These are phyloP conservation scores for Eristalis tenax DNA, from an alignment of 2,888 invertebrate genomes.

Conservation along the genomic window DNA sequence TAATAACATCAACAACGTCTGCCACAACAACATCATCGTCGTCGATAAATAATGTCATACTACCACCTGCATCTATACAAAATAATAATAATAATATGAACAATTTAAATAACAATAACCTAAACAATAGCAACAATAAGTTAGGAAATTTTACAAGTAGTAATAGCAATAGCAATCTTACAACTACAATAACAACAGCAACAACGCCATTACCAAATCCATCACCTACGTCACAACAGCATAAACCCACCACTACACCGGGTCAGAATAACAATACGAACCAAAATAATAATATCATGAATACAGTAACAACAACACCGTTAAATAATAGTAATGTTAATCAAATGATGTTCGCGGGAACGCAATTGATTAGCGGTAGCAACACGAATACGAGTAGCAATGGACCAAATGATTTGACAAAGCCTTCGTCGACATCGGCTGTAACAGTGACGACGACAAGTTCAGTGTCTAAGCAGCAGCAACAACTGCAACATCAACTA, in stretches of 20 bases:
- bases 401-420: constrained; percentile 77
- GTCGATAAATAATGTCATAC: constrained; percentile 73
- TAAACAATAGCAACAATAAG: constrained; percentile 73
- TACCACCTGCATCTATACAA: constrained; percentile 79
- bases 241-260: constrained; percentile 54
- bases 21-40: constrained; percentile 74
- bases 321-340: constrained; percentile 53
- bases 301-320: constrained; percentile 49
- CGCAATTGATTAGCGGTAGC: constrained; percentile 59
- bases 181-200: constrained; percentile 66
- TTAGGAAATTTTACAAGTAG: constrained; percentile 67
- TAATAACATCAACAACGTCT: constrained; percentile 77
- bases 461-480: constrained; percentile 40
- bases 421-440: constrained; percentile 72
- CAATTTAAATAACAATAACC: constrained; percentile 64
- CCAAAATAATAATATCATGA: constrained; percentile 46
- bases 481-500: constrained; percentile 50
- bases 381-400: constrained; percentile 69
- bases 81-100: constrained; percentile 69
- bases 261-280: constrained; percentile 46
- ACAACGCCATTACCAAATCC: constrained; percentile 73
- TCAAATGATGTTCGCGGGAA: constrained; percentile 57
- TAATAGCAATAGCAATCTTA: constrained; percentile 60
- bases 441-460: constrained; percentile 52
- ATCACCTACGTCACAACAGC: constrained; percentile 70